These are phyloP conservation scores for Etheostoma nigrum DNA, from an alignment of 2,797 vertebrate species.

Conservation along the genomic window DNA sequence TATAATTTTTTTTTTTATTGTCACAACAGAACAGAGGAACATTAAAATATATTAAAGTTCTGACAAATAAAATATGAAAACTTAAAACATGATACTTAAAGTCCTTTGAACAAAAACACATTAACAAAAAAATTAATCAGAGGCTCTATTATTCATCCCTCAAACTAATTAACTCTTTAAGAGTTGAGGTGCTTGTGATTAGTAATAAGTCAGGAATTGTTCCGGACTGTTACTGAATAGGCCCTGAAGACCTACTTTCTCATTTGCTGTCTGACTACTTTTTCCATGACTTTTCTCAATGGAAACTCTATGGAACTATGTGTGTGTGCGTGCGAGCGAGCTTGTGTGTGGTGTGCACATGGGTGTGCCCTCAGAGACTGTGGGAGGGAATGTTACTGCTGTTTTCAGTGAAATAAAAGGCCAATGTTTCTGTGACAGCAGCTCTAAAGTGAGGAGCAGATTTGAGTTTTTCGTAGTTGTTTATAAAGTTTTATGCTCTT, in stretches of 20 bases:
- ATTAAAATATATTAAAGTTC: too few relatives aligned
- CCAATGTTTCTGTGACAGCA: background rate
- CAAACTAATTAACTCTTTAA: background rate
- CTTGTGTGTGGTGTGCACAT: background rate
- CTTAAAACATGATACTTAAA: too few relatives aligned
- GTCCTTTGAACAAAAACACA: too few relatives aligned
- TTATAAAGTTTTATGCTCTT: background rate
- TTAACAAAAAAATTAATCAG: too few relatives aligned
- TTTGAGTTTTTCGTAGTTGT: background rate
- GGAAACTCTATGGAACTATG: background rate
- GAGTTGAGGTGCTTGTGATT: background rate
- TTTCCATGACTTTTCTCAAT: slow-evolving; percentile 42
- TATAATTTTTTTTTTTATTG: too few relatives aligned
- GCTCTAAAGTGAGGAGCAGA: background rate
- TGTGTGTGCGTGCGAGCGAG: background rate
- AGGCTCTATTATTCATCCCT: background rate
- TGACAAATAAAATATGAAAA: too few relatives aligned
- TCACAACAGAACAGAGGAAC: too few relatives aligned
- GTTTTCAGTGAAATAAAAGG: background rate
- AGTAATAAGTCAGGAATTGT: background rate
- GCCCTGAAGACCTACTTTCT: slow-evolving; percentile 22
- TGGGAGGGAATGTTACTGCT: slow-evolving; percentile 10
- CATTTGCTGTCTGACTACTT: slow-evolving; percentile 29
- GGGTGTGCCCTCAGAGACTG: slow-evolving; percentile 46
- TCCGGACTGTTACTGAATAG: background rate